These are phyloP conservation scores for Setophaga petechia DNA, from an alignment of 2,113 vertebrate genomes.

Conservation along the genomic window DNA sequence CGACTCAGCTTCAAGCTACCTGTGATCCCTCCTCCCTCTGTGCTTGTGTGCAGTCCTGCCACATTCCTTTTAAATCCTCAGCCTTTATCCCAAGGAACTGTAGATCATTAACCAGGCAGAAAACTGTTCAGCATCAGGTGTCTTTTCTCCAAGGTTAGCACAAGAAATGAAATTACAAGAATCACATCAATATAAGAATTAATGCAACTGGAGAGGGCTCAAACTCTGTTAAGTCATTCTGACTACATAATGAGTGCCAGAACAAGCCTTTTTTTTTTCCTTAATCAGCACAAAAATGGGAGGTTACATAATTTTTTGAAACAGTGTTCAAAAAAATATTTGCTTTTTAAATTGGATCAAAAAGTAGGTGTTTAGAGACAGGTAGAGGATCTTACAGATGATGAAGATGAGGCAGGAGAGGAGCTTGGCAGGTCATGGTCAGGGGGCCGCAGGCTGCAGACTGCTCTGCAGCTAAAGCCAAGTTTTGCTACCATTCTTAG, in stretches of 20 bases:
- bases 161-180: neutral
- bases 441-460: neutral
- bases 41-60: neutral
- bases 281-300: neutral
- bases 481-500: neutral
- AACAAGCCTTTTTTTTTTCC: neutral
- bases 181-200: neutral
- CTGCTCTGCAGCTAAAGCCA: neutral
- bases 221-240: neutral
- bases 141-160: neutral
- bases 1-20: neutral
- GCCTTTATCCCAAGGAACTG: neutral
- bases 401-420: neutral
- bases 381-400: neutral
- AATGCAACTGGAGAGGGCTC: neutral
- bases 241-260: neutral
- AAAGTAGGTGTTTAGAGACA: neutral
- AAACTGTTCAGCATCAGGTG: neutral
- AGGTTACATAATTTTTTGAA: accelerated
- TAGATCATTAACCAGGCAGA: neutral
- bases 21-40: neutral
- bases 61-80: neutral
- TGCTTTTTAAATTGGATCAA: neutral
- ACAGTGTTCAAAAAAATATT: neutral
- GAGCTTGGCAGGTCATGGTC: neutral